Evolutionary conservation across 2,113 vertebrate species (phyloP).

Genomic region (Fukomys damarensis): DNA sequence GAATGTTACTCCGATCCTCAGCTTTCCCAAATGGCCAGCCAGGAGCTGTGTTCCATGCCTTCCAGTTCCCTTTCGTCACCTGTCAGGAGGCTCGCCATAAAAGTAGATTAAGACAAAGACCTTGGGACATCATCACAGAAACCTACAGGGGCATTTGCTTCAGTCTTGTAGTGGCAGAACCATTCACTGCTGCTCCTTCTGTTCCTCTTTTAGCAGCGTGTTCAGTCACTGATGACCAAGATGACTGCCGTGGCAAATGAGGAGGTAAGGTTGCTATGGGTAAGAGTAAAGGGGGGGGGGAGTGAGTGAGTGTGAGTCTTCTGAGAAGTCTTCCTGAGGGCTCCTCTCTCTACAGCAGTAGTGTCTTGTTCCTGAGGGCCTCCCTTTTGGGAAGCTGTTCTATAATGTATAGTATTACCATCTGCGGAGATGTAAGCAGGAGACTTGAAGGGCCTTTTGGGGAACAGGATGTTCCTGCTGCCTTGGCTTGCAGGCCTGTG

Average conservation of each 20-base stretch:
- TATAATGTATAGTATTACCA: neutral
- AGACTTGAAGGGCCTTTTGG: neutral
- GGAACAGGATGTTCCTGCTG: neutral
- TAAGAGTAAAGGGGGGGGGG: accelerated
- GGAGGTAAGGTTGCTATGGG: constrained; percentile 86
- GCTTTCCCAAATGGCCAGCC: neutral
- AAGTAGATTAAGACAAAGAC: neutral
- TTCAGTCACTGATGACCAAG: constrained; percentile 95
- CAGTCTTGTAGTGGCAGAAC: neutral
- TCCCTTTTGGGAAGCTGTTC: neutral
- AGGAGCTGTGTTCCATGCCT: neutral
- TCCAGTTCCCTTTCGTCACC: neutral
- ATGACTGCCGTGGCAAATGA: constrained; percentile 96
- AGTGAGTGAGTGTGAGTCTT: too few species aligned
- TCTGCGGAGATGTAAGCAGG: neutral
- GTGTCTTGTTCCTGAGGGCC: neutral
- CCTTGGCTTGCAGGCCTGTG: neutral
- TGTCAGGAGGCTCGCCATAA: neutral
- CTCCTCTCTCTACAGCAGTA: neutral
- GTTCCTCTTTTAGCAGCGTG: constrained; percentile 86
- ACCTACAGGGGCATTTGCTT: neutral
- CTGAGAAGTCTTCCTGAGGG: neutral
- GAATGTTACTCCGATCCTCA: neutral
- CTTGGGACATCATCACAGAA: neutral
- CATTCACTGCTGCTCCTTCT: neutral